Conservation (phyloP, 2,797 vertebrate species). For the Glyptemys insculpta region DNA sequence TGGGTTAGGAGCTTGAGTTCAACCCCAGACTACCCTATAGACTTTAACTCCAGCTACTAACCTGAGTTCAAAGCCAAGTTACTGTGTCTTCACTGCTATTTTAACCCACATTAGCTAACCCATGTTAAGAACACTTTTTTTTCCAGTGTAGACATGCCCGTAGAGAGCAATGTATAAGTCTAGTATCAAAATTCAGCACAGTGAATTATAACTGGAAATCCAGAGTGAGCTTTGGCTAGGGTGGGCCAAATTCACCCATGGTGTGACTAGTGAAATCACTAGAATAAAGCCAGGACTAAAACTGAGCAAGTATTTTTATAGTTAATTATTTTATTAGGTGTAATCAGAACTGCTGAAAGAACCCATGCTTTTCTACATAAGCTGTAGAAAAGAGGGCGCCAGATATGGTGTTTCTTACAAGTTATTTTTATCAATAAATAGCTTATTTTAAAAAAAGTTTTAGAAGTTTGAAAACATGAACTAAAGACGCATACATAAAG, state of each 20-base stretch:
- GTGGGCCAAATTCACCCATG: background rate
- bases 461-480: background rate
- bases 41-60: background rate
- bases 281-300: conserved; percentile 12
- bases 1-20: background rate
- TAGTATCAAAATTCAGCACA: background rate
- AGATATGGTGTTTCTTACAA: background rate
- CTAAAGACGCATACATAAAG: rapidly evolving
- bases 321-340: background rate
- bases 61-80: background rate
- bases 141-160: background rate
- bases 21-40: background rate
- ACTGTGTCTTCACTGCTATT: background rate
- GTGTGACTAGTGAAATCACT: background rate
- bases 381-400: background rate
- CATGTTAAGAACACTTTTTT: background rate
- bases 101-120: background rate
- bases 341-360: background rate
- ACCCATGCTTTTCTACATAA: background rate
- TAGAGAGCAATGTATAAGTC: background rate
- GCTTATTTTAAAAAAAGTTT: background rate
- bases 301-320: background rate
- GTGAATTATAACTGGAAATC: background rate
- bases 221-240: background rate
- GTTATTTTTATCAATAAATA: background rate